Evolutionary conservation across 2,113 vertebrate genomes (phyloP).

Genomic region (Fregetta grallaria): DNA sequence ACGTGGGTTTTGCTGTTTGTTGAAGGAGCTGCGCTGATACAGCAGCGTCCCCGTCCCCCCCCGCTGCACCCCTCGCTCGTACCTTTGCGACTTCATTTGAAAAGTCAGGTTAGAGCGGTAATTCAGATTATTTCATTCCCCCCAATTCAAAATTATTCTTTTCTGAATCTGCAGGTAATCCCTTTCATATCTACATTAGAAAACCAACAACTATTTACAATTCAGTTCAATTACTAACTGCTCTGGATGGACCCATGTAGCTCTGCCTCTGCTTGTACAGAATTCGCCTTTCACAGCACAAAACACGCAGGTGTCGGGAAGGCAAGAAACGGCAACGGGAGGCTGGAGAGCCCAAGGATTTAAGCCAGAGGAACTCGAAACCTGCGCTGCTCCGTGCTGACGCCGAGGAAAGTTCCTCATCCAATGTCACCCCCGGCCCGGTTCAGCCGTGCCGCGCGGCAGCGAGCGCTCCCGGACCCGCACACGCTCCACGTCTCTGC

Average conservation of each 20-base stretch:
- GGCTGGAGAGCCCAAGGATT: neutral
- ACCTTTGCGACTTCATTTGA: accelerated
- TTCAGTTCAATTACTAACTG: neutral
- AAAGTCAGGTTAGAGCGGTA: neutral
- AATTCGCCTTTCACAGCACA: accelerated
- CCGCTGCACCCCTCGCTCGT: neutral
- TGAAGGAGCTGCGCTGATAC: neutral
- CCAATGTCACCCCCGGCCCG: neutral
- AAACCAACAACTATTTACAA: neutral
- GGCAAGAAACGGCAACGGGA: accelerated
- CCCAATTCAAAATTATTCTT: neutral
- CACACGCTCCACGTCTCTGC: neutral
- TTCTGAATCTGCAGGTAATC: neutral
- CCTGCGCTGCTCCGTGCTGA: neutral
- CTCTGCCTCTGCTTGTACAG: accelerated
- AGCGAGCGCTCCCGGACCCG: accelerated
- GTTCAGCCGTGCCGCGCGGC: neutral
- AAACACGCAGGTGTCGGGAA: neutral
- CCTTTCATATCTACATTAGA: neutral
- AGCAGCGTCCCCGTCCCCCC: neutral
- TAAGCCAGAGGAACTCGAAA: neutral
- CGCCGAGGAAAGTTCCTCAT: neutral
- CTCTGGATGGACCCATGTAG: accelerated
- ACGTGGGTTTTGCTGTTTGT: accelerated
- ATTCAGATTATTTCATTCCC: neutral